Evolutionary conservation across 2,113 vertebrate species (phyloP), one percentile per base, ranked within the genome.

Genomic region (Ramphastos sulfuratus): DNA sequence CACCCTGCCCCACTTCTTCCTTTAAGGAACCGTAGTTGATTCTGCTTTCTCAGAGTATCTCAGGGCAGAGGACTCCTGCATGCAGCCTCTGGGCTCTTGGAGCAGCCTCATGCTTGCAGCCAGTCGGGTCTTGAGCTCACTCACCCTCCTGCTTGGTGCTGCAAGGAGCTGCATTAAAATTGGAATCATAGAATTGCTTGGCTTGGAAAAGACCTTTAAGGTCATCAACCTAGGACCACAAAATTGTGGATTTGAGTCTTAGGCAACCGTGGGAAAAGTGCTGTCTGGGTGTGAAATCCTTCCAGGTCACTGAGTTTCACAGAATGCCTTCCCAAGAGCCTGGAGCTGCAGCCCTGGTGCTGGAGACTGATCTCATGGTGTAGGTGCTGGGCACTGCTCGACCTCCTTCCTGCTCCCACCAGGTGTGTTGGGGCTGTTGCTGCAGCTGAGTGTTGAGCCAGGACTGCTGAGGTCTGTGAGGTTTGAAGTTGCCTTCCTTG

Each of bases 301-400:
- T 70, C 16, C 52, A 35, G 42, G 7, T 37, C 25, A 4, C 35
- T 14, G 73, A 16, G 7, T 66, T 60, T 56, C 15, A 6, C 3
- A 1, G 5, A 12, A 28, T 28, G 44, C 35, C 79, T 67, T 35
- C 24, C 30, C 23, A 15, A 4, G 72, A 27, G 78, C 3, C 56
- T 19, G 55, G 37, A 33, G 39, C 2, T 30, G 42, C 37, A 75
- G n/a, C 54, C 58, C 35, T 3, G 3, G 30, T 15, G 50, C 44
- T 58, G 13, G 65, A 78, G 58, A 56, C 48, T 0, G 0, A 0
- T 54, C 25, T 23, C 42, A 14, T 42, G 2, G 42, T 16, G 15
- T 52, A 17, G 55, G 24, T 44, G 61, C 56, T 44, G 78, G 35
- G 2, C 25, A 15, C 23, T 18, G 25, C 69, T 20, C 61, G 25